Evolutionary conservation across 1,140 invertebrate genomes (phyloP).

Genomic region (Plutomurus gul): DNA sequence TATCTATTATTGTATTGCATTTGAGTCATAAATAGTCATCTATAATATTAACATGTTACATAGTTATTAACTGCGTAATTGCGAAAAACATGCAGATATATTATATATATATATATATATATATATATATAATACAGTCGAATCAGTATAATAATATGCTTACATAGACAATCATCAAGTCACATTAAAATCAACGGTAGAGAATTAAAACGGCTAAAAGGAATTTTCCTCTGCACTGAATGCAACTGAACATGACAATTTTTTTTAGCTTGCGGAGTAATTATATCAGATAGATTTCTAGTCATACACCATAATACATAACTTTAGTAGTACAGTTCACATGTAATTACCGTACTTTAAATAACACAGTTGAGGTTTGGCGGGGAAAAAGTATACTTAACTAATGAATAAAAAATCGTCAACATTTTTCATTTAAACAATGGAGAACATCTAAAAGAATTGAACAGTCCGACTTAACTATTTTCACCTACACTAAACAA

Average conservation of each 20-base stretch:
- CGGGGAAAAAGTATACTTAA: neutral
- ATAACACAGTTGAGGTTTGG: slow-evolving; percentile 1
- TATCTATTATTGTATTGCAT: too few species aligned
- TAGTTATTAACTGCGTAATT: too few species aligned
- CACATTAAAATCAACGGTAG: neutral
- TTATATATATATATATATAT: neutral
- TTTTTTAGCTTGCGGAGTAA: too few species aligned
- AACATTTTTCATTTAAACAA: neutral
- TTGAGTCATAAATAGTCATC: too few species aligned
- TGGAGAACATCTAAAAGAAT: neutral
- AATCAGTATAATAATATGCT: neutral
- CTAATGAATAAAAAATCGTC: neutral
- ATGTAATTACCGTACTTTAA: neutral
- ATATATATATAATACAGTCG: neutral
- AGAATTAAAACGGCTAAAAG: neutral
- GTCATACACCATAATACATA: neutral
- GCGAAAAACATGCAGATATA: neutral
- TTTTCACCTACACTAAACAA: neutral
- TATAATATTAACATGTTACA: too few species aligned
- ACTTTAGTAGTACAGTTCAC: neutral
- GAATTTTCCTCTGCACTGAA: neutral
- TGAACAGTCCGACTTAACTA: neutral
- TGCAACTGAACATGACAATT: too few species aligned
- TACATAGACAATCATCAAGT: neutral
- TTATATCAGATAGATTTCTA: neutral